Base-by-base conservation (phyloP, 2,888 invertebrate genomes). In the Drosophila ustulata region DNA sequence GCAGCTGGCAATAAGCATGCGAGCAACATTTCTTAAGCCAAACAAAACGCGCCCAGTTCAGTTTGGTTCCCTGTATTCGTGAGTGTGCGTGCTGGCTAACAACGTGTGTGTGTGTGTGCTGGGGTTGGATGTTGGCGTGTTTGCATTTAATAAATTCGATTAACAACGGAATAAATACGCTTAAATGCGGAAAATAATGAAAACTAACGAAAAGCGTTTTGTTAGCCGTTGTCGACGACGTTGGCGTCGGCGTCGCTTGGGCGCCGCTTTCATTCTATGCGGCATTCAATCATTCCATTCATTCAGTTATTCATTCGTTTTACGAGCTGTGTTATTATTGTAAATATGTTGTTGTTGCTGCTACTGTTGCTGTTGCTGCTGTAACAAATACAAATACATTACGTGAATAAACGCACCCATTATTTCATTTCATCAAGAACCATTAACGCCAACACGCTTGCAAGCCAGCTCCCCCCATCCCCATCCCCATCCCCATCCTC, bases 71-170 rank as follows among this genome's bases (percentile, higher is more conserved):
- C 11, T 37, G 37, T 11, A 37, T 37, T 4, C 58, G 46, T 57
- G 25, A 53, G 51, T 58, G 47, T 59, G 62, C 59, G 62, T 61
- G 57, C 47, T 41, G 39, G 39, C 18, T 18, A 41, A 18, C 18
- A 41, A 7, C 39, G 63, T 59, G 39, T 62, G 83, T 64, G 28
- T 55, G 28, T 56, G 53, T 58, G 47, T 34, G 46, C 61, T 58
- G 66, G 50, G 65, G 47, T 66, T 66, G 53, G 43, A 80, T 70
- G 89, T 87, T 90, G 78, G 88, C 91, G 81, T 91, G 90, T 88
- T 90, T 90, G 90, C 89, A 87, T 91, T 90, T 90, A 91, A 90
- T 90, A 89, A 90, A 90, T 86, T 89, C 89, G 88, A 89, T 89
- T 88, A 88, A 89, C 90, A 89, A 80, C 89, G 87, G 88, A 90